Conservation (phyloP, 2,888 invertebrate species). For the Reticulitermes lucifugus region DNA sequence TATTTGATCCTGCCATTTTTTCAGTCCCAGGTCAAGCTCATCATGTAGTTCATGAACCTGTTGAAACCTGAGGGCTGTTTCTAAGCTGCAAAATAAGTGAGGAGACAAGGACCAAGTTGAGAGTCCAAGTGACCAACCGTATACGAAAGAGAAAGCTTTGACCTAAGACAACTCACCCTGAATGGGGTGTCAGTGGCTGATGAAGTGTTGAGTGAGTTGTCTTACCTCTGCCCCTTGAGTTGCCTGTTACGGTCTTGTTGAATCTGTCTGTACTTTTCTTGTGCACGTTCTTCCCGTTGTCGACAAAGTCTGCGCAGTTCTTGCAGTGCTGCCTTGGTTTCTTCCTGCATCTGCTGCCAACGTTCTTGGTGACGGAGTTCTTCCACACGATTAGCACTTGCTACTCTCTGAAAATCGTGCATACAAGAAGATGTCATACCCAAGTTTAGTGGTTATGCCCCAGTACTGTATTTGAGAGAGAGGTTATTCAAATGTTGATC, state of each 20-base stretch:
- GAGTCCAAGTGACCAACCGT: no score
- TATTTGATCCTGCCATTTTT: conserved; percentile 62
- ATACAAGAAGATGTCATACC: no score
- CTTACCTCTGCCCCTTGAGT: conserved; percentile 51
- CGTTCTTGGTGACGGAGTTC: conserved; percentile 56
- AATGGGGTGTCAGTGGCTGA: no score
- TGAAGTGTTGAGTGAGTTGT: conserved; percentile 73
- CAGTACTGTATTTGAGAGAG: no score
- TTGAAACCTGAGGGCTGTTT: conserved; percentile 57
- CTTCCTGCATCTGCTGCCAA: conserved; percentile 48
- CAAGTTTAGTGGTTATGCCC: no score
- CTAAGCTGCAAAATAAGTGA: conserved; percentile 54
- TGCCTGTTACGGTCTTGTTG: conserved; percentile 48
- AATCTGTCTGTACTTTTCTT: conserved; percentile 43
- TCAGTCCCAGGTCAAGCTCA: conserved; percentile 60
- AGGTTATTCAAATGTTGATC: no score
- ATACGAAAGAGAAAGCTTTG: no score
- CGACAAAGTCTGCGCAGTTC: conserved; percentile 48
- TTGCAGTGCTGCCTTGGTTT: conserved; percentile 50
- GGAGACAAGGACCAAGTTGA: no score
- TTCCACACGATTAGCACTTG: conserved; percentile 57
- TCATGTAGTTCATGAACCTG: conserved; percentile 60
- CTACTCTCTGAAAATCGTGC: conserved; percentile 54
- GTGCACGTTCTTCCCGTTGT: conserved; percentile 47
- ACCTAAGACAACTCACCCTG: no score